Evolutionary conservation across 2,888 invertebrate species (phyloP).

Genomic region (Brachynemurus nebulosus): DNA sequence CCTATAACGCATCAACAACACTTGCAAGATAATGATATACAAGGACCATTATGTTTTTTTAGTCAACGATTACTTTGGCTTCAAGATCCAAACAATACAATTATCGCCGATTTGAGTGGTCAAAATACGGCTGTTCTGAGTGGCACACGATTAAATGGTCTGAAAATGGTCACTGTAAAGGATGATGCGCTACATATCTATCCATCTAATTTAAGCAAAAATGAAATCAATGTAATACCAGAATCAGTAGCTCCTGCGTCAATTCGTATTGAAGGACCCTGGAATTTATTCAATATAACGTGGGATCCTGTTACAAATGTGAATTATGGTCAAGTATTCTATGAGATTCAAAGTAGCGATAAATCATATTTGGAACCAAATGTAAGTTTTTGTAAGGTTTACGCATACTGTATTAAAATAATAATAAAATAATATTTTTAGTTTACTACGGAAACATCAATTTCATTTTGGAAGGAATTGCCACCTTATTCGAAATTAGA

Average conservation of each 20-base stretch:
- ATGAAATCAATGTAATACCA: conserved; percentile 55
- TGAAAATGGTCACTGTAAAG: conserved; percentile 56
- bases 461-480: conserved; percentile 38
- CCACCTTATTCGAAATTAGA: conserved; percentile 57
- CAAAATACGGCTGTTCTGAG: conserved; percentile 54
- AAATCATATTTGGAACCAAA: conserved; percentile 43
- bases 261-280: conserved; percentile 57
- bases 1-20: conserved; percentile 1
- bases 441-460: conserved; percentile 39
- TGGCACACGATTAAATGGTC: conserved; percentile 46
- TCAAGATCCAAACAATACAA: conserved; percentile 54
- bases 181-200: conserved; percentile 51
- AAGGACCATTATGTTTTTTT: conserved; percentile 66
- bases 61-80: conserved; percentile 75
- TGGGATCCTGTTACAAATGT: conserved; percentile 65
- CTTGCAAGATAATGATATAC: conserved; percentile 38
- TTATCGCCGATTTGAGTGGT: conserved; percentile 61
- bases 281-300: conserved; percentile 68
- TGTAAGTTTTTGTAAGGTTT: conserved; percentile 23
- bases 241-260: conserved; percentile 49
- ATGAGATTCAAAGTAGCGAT: conserved; percentile 59
- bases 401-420: no score
- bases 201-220: conserved; percentile 28
- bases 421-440: conserved; percentile 21
- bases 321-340: conserved; percentile 69